Conservation (phyloP, 1,140 invertebrate genomes). For the Triops cancriformis region DNA sequence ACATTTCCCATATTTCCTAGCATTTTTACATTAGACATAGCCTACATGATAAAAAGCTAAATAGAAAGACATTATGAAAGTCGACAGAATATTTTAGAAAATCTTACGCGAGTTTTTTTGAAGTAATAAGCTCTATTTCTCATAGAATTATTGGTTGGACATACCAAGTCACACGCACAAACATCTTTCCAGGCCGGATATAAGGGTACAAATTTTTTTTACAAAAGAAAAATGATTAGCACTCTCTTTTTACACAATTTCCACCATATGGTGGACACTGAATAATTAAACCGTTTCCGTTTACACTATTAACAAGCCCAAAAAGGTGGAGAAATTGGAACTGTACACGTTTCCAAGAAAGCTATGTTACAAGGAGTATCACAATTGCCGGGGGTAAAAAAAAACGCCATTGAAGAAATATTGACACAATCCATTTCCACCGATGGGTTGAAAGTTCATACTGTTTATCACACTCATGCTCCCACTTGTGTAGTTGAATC, state of each 20-base stretch:
- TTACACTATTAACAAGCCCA: not conserved
- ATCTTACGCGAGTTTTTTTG: not conserved
- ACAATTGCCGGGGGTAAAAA: not conserved
- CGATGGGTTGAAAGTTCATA: not conserved
- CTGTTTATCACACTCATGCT: not conserved
- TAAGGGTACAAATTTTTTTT: not conserved
- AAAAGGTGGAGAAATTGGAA: not conserved
- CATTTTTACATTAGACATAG: no score
- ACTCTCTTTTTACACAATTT: not conserved
- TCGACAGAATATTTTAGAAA: not conserved
- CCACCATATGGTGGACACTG: not conserved
- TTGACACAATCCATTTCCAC: not conserved
- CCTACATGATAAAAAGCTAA: no score
- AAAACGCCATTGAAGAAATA: not conserved
- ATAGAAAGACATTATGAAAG: no score
- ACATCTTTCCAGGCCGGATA: not conserved
- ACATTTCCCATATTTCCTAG: no score
- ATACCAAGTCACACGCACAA: not conserved
- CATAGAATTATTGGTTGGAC: constrained; percentile 5
- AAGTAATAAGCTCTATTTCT: not conserved
- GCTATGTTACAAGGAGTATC: constrained; percentile 7
- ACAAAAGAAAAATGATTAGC: not conserved
- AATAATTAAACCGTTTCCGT: not conserved
- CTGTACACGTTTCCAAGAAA: constrained; percentile 1
- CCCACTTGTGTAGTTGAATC: not conserved